phyloP scores from a whole-genome alignment of 2,113 vertebrate genomes.

The Sander vitreus region DNA sequence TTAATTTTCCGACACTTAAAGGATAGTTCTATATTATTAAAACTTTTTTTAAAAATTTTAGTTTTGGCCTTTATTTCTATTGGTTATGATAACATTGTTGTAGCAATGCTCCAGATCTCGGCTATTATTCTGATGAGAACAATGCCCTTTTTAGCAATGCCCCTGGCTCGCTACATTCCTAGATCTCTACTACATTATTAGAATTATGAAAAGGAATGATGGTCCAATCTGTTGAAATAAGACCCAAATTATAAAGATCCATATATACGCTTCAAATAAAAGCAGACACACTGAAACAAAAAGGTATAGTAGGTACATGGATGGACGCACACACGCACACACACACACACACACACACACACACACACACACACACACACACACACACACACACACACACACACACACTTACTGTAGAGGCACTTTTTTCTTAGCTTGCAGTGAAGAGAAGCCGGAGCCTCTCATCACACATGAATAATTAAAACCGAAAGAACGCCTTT shows the following conservation, averaged over 20 bases:
- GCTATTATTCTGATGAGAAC: too few relatives aligned
- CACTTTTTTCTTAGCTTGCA: slow-evolving; percentile 56
- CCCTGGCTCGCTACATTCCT: neutral
- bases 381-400: slow-evolving; percentile 14
- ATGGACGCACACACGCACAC: slow-evolving; percentile 1
- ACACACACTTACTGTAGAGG: slow-evolving; percentile 25
- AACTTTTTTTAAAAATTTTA: neutral
- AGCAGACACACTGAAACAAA: slow-evolving; percentile 17
- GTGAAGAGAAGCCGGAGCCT: slow-evolving; percentile 57
- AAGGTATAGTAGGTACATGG: neutral
- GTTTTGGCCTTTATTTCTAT: neutral
- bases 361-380: slow-evolving; percentile 12
- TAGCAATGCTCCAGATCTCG: too few relatives aligned
- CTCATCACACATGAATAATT: slow-evolving; percentile 83
- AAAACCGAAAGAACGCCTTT: slow-evolving; percentile 74
- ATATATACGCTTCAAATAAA: neutral
- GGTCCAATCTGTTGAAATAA: neutral
- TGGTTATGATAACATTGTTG: neutral
- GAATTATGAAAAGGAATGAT: neutral
- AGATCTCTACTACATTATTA: neutral
- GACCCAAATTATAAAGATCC: neutral
- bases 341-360: slow-evolving; percentile 14
- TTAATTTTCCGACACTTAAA: neutral
- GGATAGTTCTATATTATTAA: neutral
- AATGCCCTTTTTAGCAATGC: neutral